These are phyloP conservation scores for Hermaeophaga mercurialis DNA, from an alignment of 2,888 invertebrate genomes.

Conservation along the genomic window DNA sequence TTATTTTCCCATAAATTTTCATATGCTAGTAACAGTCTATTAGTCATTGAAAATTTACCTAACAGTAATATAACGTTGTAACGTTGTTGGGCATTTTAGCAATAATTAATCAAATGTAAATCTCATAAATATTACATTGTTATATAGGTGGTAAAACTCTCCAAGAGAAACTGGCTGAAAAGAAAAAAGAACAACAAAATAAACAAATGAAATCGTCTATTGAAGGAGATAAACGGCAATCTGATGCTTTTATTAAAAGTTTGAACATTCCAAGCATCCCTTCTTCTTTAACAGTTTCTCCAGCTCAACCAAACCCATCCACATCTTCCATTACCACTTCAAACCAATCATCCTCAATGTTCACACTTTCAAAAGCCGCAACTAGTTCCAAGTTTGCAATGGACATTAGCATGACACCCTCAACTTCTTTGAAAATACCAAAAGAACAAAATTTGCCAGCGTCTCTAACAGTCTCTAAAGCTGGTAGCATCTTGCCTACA, in stretches of 20 bases:
- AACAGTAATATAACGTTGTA: too few relatives aligned
- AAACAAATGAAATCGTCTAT: slow-evolving; percentile 34
- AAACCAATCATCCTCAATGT: background rate
- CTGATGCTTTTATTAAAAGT: slow-evolving; percentile 38
- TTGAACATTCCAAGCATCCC: slow-evolving; percentile 54
- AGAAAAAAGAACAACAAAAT: slow-evolving; percentile 60
- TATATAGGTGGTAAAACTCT: slow-evolving; percentile 63
- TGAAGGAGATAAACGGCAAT: slow-evolving; percentile 40
- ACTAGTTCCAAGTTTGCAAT: slow-evolving; percentile 18
- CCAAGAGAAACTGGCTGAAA: slow-evolving; percentile 71
- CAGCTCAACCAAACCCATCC: slow-evolving; percentile 44
- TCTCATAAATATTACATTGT: too few relatives aligned
- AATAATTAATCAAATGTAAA: background rate
- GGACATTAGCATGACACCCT: slow-evolving; percentile 16
- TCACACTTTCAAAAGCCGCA: slow-evolving; percentile 9
- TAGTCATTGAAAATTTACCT: too few relatives aligned
- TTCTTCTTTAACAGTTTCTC: slow-evolving; percentile 62
- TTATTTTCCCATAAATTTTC: too few relatives aligned
- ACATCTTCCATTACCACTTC: slow-evolving; percentile 16
- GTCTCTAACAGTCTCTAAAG: slow-evolving; percentile 39
- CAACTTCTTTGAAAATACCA: slow-evolving; percentile 12
- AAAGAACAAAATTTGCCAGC: slow-evolving; percentile 35
- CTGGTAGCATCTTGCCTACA: slow-evolving; percentile 29
- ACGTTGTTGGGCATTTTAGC: too few relatives aligned
- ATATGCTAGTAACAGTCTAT: too few relatives aligned